Base-by-base conservation (phyloP, 2,888 invertebrate genomes). In the Blomia tropicalis region DNA sequence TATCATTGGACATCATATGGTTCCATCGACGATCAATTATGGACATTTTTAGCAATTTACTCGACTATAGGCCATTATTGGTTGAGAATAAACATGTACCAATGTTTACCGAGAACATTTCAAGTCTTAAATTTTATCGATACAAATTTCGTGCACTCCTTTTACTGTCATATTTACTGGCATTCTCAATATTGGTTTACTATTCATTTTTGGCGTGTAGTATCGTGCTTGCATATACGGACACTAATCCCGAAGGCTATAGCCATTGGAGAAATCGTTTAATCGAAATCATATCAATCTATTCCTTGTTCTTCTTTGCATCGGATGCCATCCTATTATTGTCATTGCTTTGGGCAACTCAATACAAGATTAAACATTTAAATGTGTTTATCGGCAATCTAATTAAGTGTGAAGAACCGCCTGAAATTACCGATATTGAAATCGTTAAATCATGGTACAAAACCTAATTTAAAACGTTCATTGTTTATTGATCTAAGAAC, bases 1-100 rank as follows among this genome's bases (percentile, higher is more conserved):
- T 62, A 25, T 56, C 58, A 17, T 25, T 62, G 5, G 62, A 62
- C 51, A 7, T 62, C n/a, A 62, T 62, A 25, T 62, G 62, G 62
- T 19, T 62, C 7, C 27, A 58, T 43, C 41, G 62, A 17, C 36
- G 25, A 22, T 17, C 41, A n/a, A 29, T 62, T 5, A 41, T 41
- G 27, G 3, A 27, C 17, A 23, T 56, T 25, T 27, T 56, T 29
- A 47, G 51, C 51, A 23, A 56, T 2, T 56, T 56, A 31, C 31
- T 56, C 30, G 36, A 36, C 23, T 2, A 19, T 41, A 36, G 14
- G 41, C 62, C 58, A 43, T 36, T 62, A 2, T 14, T 17, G n/a
- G 25, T 27, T 2, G 22, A 30, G 23, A 36, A 30, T 25, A 31
- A 58, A 1, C 32, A 47, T 1, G 58, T 36, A 3, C 27, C 43